phyloP scores from a whole-genome alignment of 1,140 invertebrate genomes.

The Homalodisca vitripennis region DNA sequence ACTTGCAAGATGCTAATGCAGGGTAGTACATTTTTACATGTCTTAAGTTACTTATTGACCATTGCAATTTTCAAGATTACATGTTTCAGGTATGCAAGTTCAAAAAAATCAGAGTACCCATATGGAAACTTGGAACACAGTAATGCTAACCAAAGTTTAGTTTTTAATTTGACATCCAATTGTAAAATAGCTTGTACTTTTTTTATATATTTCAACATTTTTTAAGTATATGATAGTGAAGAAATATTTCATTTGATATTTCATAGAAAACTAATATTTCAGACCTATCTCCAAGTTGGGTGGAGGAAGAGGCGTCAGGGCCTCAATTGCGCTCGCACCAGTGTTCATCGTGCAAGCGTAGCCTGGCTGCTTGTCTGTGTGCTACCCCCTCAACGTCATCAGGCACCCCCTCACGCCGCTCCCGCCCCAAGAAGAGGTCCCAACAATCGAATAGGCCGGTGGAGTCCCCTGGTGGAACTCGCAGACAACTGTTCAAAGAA shows the following conservation, averaged over 20 bases:
- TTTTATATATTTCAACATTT: slow-evolving; percentile 1
- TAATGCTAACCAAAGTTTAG: too few species aligned
- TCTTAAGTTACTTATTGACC: too few species aligned
- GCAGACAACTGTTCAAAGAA: slow-evolving; percentile 36
- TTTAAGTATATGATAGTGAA: slow-evolving; percentile 8
- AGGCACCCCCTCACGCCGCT: background rate
- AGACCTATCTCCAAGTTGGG: slow-evolving; percentile 17
- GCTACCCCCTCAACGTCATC: slow-evolving; percentile 32
- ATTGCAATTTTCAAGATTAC: too few species aligned
- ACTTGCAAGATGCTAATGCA: too few species aligned
- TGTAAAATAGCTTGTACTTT: background rate
- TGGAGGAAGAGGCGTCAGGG: slow-evolving; percentile 25
- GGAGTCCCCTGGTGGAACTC: slow-evolving; percentile 13
- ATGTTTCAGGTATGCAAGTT: too few species aligned
- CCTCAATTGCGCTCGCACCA: slow-evolving; percentile 34
- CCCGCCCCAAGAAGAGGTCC: slow-evolving; percentile 14
- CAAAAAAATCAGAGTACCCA: too few species aligned
- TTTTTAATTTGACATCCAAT: too few species aligned
- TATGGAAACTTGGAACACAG: too few species aligned
- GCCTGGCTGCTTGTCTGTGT: slow-evolving; percentile 32
- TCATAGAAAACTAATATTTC: background rate
- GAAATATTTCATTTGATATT: background rate
- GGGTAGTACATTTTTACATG: too few species aligned
- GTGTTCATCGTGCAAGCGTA: slow-evolving; percentile 26
- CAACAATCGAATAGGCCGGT: slow-evolving; percentile 11